Base-by-base conservation (phyloP, 1,140 invertebrate genomes). In the Parapsyche elsis region DNA sequence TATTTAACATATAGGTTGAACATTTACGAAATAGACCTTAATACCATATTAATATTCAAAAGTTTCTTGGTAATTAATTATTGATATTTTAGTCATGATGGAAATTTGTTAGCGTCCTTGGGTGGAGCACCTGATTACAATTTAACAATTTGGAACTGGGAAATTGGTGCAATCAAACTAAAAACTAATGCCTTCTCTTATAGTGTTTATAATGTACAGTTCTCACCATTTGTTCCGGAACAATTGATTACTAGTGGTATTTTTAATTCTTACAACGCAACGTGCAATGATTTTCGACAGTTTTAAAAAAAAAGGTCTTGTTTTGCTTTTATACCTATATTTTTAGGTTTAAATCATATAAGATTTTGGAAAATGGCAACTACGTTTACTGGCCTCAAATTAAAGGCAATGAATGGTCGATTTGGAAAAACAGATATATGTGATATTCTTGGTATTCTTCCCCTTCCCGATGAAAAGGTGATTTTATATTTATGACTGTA, bases 311-410 rank as follows among this genome's bases (percentile, higher is more conserved):
- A n/a, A n/a, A n/a, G n/a, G n/a, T n/a, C n/a, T n/a, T n/a, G n/a
- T n/a, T n/a, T n/a, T n/a, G n/a, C n/a, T n/a, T n/a, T n/a, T n/a
- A n/a, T n/a, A n/a, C n/a, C n/a, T n/a, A n/a, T 75, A 45, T 78
- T 84, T 84, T 71, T 75, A 92, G 92, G 91, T 75, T 88, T 86
- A 14, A 87, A 86, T 64, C 96, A 97, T 85, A 95, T 98, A 76
- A 95, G 95, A 89, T 96, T 96, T 89, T 98, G 96, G 96, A 97
- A 96, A 90, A 96, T 97, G 92, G 93, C 93, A 0, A 85, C 92
- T 82, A 97, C 96, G 0, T 97, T 97, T 85, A 97, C 96, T 0
- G 96, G 96, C 0, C 86, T 97, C 0, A 98, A 98, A 86, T 87
- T 98, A 0, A 93, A 97, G 87, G 95, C 95, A 1, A 91, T 94